Base-by-base conservation (phyloP, 2,797 vertebrate genomes). In the Choloepus didactylus region DNA sequence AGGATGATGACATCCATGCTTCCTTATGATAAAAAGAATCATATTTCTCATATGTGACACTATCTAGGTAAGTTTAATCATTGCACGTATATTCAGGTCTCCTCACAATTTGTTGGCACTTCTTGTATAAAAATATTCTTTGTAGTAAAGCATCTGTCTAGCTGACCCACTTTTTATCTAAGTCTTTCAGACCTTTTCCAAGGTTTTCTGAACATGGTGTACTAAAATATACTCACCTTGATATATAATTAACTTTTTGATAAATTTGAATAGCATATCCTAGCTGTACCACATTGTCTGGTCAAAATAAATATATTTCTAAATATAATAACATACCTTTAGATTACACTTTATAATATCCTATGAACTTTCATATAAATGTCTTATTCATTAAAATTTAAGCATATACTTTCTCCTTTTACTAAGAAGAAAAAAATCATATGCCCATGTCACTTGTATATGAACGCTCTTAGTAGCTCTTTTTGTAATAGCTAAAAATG, bases 291-390 rank as follows among this genome's bases (percentile, higher is more conserved):
- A 77, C 23, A 83, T 4, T 60, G 29, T 70, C 10, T 23, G 56
- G 46, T 5, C 62, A 77, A 70, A 92, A 77, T 83, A 83, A 77
- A 10, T 44, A 19, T 38, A 88, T 77, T 88, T 92, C 31, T 76
- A 92, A 77, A 69, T 29, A 73, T 21, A 44, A 38, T 31, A 12
- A 44, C 54, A 82, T 18, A 56, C 4, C 54, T 77, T 70, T 88
- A 77, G 19, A 18, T 46, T 64, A 14, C 1, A 82, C 9, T 87
- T 82, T 41, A 41, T 69, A 35, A 87, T 87, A 9, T 4, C 11
- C 11, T 82, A 62, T 60, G 46, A 82, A 77, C 12, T 83, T 84
- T 46, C 29, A 51, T 8, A 84, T 35, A 72, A 82, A 44, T 77
- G 15, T 35, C 31, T 76, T 75, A 51, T 51, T 82, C 81, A 15